Base-by-base conservation (phyloP, 2,113 vertebrate species). In the Bos indicus region DNA sequence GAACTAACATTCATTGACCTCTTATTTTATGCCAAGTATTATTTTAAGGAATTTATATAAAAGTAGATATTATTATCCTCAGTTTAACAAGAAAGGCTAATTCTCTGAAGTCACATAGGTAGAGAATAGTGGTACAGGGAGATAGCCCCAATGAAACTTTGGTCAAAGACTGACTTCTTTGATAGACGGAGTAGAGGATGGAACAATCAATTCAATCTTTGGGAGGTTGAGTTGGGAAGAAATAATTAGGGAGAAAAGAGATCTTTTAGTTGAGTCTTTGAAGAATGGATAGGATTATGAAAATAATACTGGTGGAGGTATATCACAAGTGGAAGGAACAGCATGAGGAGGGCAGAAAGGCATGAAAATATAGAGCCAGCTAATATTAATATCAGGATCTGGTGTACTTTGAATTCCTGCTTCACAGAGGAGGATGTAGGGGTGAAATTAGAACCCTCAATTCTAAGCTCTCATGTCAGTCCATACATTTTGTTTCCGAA, bases 31-130 rank as follows among this genome's bases (percentile, higher is more conserved):
- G 10, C 26, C 26, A 71, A 91, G 30, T 16, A 48, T 85, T 92
- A 71, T 74, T 88, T 83, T 92, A 92, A 94, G 74, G n/a, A 96
- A 88, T 94, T 92, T 95, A 64, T n/a, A 10, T n/a, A 67, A 17
- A 94, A 80, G 15, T 56, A 80, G 60, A 43, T 62, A 87, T 46
- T 81, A 33, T 67, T 85, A 84, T 82, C 43, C 5, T 48, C 8
- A 85, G 26, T 56, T 93, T 93, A 43, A 56, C 86, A 91, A n/a
- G 12, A 88, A 97, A 94, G 51, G 33, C 28, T 71, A 77, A 25
- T 83, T 93, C 56, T 95, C 26, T 64, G 13, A 60, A 87, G 9
- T 71, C 13, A 30, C 26, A 71, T 1, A 28, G 7, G 36, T 46
- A 91, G 28, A 5, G 1, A 85, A 90, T 1, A 19, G 5, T 26